These are phyloP conservation scores for Phodopus roborovskii DNA, from an alignment of 2,113 vertebrate species.

Conservation along the genomic window DNA sequence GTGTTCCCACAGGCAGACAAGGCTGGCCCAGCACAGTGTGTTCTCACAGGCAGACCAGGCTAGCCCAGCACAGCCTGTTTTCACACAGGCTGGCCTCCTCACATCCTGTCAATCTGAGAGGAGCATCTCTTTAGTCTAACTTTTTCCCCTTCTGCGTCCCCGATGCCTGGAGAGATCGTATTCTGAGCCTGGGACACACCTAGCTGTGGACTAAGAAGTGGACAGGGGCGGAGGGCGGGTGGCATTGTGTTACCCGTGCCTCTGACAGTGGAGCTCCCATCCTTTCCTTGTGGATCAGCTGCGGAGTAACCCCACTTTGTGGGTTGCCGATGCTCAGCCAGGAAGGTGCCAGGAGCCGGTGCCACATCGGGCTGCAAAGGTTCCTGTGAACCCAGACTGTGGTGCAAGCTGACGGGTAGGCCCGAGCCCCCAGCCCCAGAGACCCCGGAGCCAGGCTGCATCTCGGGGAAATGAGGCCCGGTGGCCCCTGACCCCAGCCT, in stretches of 20 bases:
- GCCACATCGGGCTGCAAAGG: not conserved
- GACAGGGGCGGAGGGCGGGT: too few species aligned
- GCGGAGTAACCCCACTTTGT: not conserved
- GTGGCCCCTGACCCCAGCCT: slow-evolving; percentile 66
- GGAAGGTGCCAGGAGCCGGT: not conserved
- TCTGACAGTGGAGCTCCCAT: not conserved
- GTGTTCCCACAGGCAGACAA: not conserved
- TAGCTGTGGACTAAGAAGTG: not conserved
- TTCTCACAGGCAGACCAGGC: not conserved
- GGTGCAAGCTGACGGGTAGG: not conserved
- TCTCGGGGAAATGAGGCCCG: slow-evolving; percentile 62
- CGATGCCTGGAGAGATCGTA: too few species aligned
- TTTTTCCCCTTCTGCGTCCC: too few species aligned
- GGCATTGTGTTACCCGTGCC: accelerated
- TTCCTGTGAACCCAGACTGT: not conserved
- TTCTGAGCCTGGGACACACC: not conserved
- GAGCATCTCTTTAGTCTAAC: not conserved
- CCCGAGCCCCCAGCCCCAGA: not conserved
- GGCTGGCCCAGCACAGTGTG: not conserved
- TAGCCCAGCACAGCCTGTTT: not conserved
- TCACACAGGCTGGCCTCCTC: not conserved
- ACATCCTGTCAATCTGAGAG: not conserved
- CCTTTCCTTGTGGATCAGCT: accelerated
- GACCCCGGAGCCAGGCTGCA: accelerated
- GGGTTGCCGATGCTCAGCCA: accelerated